These are phyloP conservation scores for Cheilosia soror DNA, from an alignment of 2,888 invertebrate genomes.

Conservation along the genomic window DNA sequence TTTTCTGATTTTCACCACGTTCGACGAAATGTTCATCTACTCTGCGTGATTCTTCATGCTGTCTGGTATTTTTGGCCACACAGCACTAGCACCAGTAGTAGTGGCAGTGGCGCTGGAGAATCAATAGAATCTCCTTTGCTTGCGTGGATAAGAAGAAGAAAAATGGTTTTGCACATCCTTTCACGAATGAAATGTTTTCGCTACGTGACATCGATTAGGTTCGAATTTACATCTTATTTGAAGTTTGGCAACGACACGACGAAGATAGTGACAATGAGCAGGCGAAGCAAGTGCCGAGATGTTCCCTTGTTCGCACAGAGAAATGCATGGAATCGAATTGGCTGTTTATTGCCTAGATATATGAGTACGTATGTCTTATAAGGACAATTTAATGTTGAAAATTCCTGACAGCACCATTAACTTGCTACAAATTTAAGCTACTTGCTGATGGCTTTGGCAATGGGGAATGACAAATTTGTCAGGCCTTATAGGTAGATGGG, in stretches of 20 bases:
- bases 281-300: background rate
- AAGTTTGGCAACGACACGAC: slow-evolving; percentile 25
- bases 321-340: slow-evolving; percentile 1
- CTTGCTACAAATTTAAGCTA: too few relatives aligned
- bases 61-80: slow-evolving; percentile 58
- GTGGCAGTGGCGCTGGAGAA: slow-evolving; percentile 32
- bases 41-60: slow-evolving; percentile 67
- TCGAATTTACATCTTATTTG: slow-evolving; percentile 75
- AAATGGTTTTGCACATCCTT: slow-evolving; percentile 72
- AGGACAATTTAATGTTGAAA: background rate
- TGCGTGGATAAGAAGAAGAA: slow-evolving; percentile 69
- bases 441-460: background rate
- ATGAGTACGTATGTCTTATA: background rate
- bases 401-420: background rate
- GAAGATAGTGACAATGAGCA: slow-evolving; percentile 2
- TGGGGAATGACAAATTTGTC: too few relatives aligned
- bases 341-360: background rate
- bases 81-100: slow-evolving; percentile 10
- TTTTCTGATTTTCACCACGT: slow-evolving; percentile 68
- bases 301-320: background rate
- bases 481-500: too few relatives aligned
- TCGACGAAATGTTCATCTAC: slow-evolving; percentile 48
- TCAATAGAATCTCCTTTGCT: slow-evolving; percentile 65
- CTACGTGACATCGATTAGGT: slow-evolving; percentile 76
- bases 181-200: slow-evolving; percentile 73